Evolutionary conservation across 2,888 invertebrate species (phyloP).

Genomic region (Seira sanloemensis): DNA sequence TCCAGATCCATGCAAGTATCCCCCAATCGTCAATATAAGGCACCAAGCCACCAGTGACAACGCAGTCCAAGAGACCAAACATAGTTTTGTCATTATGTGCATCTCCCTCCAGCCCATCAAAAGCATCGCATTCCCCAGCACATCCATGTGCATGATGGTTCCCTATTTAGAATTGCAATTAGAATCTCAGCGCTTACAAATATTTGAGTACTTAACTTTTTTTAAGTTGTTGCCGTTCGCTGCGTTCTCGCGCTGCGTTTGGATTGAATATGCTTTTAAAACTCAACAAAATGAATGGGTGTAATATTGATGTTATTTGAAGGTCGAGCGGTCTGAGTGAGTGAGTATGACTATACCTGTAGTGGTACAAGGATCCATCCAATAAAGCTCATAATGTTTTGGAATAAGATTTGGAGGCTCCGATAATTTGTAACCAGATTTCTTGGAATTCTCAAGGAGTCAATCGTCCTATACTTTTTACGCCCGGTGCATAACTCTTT

Average conservation of each 20-base stretch:
- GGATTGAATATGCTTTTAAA: too few relatives aligned
- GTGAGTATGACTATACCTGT: too few relatives aligned
- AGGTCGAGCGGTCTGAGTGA: too few relatives aligned
- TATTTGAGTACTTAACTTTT: too few relatives aligned
- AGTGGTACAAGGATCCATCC: background rate
- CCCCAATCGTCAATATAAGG: background rate
- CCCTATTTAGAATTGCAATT: too few relatives aligned
- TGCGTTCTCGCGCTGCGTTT: too few relatives aligned
- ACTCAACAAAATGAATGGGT: too few relatives aligned
- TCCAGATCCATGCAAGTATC: background rate
- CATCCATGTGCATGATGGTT: background rate
- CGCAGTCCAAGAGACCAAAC: background rate
- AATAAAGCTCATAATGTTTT: background rate
- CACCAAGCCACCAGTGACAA: too few relatives aligned
- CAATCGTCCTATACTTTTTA: background rate
- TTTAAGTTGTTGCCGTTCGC: too few relatives aligned
- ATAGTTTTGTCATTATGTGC: background rate
- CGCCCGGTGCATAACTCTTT: background rate
- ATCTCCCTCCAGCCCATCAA: background rate
- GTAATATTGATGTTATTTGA: too few relatives aligned
- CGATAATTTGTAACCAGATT: background rate
- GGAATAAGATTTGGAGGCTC: background rate
- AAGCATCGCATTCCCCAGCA: background rate
- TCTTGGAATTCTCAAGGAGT: background rate
- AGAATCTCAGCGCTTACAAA: too few relatives aligned